These are phyloP conservation scores for Bubo scandiacus DNA, from an alignment of 2,113 vertebrate species.

Conservation along the genomic window DNA sequence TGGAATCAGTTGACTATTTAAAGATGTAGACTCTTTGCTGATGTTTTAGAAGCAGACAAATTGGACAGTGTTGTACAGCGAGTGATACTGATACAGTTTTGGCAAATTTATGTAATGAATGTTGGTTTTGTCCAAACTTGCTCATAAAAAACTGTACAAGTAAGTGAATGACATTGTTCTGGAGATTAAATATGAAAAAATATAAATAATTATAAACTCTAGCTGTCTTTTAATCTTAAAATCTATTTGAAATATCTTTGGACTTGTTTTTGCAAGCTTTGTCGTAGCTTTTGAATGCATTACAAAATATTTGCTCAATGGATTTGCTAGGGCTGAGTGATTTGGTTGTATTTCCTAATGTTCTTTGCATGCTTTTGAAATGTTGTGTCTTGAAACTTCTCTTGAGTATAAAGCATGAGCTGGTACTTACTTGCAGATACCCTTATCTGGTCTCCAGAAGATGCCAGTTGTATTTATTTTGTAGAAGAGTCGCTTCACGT, in stretches of 20 bases:
- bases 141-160: background rate
- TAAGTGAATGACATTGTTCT: background rate
- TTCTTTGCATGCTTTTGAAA: background rate
- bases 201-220: background rate
- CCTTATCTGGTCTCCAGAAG: background rate
- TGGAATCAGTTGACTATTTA: background rate
- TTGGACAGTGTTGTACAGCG: background rate
- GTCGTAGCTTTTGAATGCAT: background rate
- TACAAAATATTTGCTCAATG: background rate
- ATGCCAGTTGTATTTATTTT: background rate
- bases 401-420: background rate
- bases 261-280: background rate
- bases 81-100: background rate
- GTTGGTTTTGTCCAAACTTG: background rate
- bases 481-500: background rate
- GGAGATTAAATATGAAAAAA: background rate
- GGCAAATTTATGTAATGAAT: background rate
- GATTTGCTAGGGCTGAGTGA: background rate
- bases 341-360: background rate
- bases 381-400: background rate
- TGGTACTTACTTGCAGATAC: background rate
- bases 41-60: background rate
- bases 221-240: background rate
- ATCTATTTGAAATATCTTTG: background rate
- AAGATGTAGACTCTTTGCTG: background rate